Conservation (phyloP, 2,888 invertebrate species). For the Yponomeuta evonymella region DNA sequence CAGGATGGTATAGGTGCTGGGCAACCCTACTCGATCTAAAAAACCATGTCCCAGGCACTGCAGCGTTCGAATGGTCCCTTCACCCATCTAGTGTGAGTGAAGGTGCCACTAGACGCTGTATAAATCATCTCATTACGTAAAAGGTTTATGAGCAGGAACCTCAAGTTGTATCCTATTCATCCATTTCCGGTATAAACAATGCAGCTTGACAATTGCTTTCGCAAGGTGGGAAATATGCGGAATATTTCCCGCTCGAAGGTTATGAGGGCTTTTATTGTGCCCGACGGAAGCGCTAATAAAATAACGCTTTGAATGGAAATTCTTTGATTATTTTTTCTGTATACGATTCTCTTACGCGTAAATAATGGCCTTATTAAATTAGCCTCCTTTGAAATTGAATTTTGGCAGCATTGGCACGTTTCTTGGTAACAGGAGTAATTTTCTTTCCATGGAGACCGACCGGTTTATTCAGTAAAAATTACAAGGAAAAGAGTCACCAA, state of each 20-base stretch:
- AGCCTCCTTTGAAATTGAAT: background rate
- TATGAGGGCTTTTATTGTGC: background rate
- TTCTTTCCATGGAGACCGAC: background rate
- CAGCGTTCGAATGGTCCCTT: no score
- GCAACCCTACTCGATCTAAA: no score
- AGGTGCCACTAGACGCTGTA: no score
- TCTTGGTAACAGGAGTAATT: background rate
- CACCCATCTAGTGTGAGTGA: no score
- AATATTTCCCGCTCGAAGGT: background rate
- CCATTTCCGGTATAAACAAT: background rate
- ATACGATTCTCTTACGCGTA: background rate
- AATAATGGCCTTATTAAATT: background rate
- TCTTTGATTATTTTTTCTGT: slow-evolving; percentile 3
- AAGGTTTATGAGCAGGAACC: no score
- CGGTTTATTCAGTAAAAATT: no score
- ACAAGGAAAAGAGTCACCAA: no score
- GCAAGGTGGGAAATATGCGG: background rate
- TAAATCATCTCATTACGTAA: no score
- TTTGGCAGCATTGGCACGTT: background rate
- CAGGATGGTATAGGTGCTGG: no score
- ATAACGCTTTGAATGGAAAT: background rate
- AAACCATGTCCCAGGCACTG: no score
- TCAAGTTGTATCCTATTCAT: background rate
- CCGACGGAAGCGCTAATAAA: background rate
- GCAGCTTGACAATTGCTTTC: background rate